Conservation (phyloP, 1,140 invertebrate species). For the Drosophila tristis region DNA sequence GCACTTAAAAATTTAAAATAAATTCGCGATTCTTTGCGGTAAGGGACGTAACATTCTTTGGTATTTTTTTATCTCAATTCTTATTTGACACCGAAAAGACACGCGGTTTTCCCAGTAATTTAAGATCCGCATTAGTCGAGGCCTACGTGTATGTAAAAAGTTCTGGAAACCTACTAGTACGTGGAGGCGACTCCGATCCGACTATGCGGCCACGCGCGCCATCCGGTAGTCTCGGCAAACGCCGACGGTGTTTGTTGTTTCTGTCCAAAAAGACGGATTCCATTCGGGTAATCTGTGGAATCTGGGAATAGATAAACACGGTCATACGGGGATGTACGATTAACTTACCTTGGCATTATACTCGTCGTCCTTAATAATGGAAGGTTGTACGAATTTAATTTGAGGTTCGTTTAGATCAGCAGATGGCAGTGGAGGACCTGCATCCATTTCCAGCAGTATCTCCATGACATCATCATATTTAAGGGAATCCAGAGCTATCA, state of each 20-base stretch:
- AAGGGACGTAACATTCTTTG: too few species aligned
- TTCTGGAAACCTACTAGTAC: slow-evolving; percentile 20
- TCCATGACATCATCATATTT: slow-evolving; percentile 36
- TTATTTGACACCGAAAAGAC: too few species aligned
- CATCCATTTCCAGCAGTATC: slow-evolving; percentile 44
- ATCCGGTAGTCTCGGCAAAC: not conserved
- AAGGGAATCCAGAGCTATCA: not conserved
- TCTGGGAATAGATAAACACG: not conserved
- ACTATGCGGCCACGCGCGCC: slow-evolving; percentile 9
- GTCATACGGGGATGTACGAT: not conserved
- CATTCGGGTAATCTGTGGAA: slow-evolving; percentile 26
- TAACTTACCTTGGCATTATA: slow-evolving; percentile 25
- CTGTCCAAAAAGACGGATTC: slow-evolving; percentile 9
- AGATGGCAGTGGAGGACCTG: slow-evolving; percentile 9
- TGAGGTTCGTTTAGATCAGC: slow-evolving; percentile 18
- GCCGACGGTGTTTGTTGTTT: not conserved
- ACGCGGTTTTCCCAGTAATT: too few species aligned
- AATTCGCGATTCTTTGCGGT: too few species aligned
- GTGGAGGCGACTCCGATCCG: slow-evolving; percentile 25
- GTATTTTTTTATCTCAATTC: too few species aligned
- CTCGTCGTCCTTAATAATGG: slow-evolving; percentile 19
- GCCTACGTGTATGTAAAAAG: too few species aligned
- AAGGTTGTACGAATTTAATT: slow-evolving; percentile 14
- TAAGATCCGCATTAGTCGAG: too few species aligned
- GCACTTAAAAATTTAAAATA: too few species aligned